phyloP scores from a whole-genome alignment of 2,113 vertebrate species.

The Camelus bactrianus region DNA sequence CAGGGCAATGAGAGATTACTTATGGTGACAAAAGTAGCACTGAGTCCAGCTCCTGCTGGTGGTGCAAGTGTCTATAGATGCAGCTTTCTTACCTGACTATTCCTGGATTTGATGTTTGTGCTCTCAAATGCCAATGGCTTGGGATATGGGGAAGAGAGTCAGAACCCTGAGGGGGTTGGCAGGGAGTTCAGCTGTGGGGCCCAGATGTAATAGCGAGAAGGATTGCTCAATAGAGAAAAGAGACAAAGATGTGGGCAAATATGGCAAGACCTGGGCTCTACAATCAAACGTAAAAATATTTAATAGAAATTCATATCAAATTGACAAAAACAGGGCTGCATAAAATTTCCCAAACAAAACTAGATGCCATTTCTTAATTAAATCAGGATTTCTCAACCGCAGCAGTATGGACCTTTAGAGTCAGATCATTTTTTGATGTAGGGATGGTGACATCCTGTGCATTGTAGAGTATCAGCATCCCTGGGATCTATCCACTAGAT shows the following conservation, averaged over 20 bases:
- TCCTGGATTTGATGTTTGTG: not conserved
- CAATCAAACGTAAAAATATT: not conserved
- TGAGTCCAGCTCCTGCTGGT: not conserved
- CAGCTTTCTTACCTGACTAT: not conserved
- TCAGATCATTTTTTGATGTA: not conserved
- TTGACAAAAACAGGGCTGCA: not conserved
- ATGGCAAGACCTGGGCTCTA: not conserved
- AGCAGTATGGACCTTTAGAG: not conserved
- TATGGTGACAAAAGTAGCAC: not conserved
- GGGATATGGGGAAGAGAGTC: not conserved
- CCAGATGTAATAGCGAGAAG: not conserved
- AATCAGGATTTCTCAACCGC: constrained; percentile 1
- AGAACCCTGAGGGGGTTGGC: not conserved
- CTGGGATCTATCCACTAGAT: not conserved
- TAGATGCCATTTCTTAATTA: constrained; percentile 33
- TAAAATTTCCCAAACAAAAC: not conserved
- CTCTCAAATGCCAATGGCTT: not conserved
- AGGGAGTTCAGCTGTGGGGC: not conserved
- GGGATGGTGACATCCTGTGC: not conserved
- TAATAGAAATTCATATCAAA: constrained; percentile 13
- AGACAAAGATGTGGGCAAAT: not conserved
- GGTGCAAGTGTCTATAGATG: not conserved
- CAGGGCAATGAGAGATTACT: not conserved
- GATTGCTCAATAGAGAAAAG: not conserved
- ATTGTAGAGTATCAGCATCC: not conserved